Evolutionary conservation across 1,140 invertebrate genomes (phyloP), one percentile per base, ranked within the genome.

Genomic region (Drosophila cardini): DNA sequence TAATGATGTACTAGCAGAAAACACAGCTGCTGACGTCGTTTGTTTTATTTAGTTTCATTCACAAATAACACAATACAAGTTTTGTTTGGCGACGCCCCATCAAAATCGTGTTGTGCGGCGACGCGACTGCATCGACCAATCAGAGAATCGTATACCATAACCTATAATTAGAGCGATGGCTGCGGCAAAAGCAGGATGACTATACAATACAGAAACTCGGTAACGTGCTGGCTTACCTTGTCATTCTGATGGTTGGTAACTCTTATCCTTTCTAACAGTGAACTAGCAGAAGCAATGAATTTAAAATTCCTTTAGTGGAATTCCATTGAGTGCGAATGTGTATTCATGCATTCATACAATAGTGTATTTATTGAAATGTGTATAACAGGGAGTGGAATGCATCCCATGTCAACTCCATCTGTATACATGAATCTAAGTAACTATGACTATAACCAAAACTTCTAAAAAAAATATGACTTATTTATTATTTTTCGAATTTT

Each of bases 111-210:
- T 42, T 45, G 21, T 30, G 61, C 43, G n/a, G 52, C 50, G 64
- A 61, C 48, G 32, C 48, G 38, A 2, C 16, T 7, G 40, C 18
- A 50, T 50, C 58, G 56, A 72, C 85, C 90, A 91, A 91, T 91
- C 65, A 72, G 57, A 67, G 48, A 38, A 62, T 78, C 76, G 61
- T 46, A 34, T 30, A 15, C 61, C 50, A 62, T 80, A 91, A 90
- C 90, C 90, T 91, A 91, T 91, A 91, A 91, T 91, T 91, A 91
- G 75, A 85, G 90, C 90, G 90, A 91, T 91, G 90, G 90, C 90
- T 90, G 86, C 90, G 89, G 84, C 76, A 76, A 67, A 40, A 91
- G 46, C 40, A 79, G 71, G 83, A 80, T 30, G 48, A 42, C 58
- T 3, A 16, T 62, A 62, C n/a, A 53, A 18, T 36, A 36, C 56